Evolutionary conservation across 2,797 vertebrate genomes (phyloP), one percentile per base, ranked within the genome.

Genomic region (Anguilla anguilla): DNA sequence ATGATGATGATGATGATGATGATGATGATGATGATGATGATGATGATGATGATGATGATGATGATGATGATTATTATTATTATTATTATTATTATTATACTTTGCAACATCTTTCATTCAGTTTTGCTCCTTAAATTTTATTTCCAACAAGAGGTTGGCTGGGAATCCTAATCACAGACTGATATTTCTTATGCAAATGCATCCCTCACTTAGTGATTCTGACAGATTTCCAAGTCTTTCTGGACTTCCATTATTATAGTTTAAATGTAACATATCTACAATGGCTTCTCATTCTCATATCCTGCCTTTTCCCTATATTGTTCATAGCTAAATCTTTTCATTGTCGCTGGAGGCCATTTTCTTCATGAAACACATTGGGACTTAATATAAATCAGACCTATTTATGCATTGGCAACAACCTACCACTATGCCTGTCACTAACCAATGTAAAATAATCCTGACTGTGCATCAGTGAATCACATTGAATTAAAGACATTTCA

Each of bases 381-480:
- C 87, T 89, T 89, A 90, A 88, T 85, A 87, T 85, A 89, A 89
- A 87, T 79, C 89, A 91, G 84, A 83, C 90, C 91, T 89, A 92
- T 94, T 92, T 91, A 87, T 89, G 91, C 88, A 84, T 82, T 86
- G 88, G 84, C 57, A 81, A 88, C 81, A 77, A 87, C 55, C 89
- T 90, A 86, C 79, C 86, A 90, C 46, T 87, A 84, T 90, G 86
- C 87, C 85, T 86, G 88, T 77, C 83, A 89, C 89, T 87, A 90
- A 91, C 86, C 89, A 59, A 90, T 77, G 87, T 86, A 86, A 86
- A 93, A 90, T 90, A 92, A 93, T 92, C 87, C 92, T 31, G 15
- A 89, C 83, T 86, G 77, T 88, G 64, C 86, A 88, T 93, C 90
- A 90, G 88, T 67, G 81, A 86, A 86, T 74, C 74, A 69, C 43